Evolutionary conservation across 2,797 vertebrate species (phyloP).

Genomic region (Odontamblyopus rebecca): DNA sequence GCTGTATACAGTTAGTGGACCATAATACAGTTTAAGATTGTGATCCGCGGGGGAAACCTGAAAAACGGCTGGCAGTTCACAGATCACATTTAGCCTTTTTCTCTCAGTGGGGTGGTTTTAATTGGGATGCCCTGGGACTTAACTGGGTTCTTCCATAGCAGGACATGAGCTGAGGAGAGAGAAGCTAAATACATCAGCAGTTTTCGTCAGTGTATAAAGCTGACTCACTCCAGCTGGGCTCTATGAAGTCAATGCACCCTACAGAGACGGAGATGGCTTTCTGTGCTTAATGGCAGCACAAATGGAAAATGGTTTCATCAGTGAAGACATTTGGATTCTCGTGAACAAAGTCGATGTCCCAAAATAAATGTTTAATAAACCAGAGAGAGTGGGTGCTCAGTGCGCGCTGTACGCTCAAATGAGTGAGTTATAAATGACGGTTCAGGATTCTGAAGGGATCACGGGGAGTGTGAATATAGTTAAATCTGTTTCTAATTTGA

Average conservation of each 20-base stretch:
- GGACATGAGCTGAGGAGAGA: neutral
- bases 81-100: constrained; percentile 2
- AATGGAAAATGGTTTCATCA: constrained; percentile 1
- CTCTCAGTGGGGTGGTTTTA: constrained; percentile 2
- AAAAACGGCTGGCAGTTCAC: neutral
- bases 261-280: neutral
- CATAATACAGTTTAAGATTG: neutral
- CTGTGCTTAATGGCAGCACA: neutral
- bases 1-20: constrained; percentile 1
- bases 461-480: neutral
- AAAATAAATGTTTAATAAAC: constrained; percentile 8
- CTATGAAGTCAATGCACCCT: constrained; percentile 1
- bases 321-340: neutral
- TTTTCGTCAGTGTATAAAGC: constrained; percentile 6
- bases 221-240: constrained; percentile 11
- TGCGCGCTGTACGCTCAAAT: neutral
- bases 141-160: constrained; percentile 1
- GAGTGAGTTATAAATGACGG: neutral
- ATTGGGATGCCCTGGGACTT: constrained; percentile 5
- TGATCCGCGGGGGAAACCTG: neutral
- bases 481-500: constrained; percentile 5
- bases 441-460: neutral
- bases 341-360: neutral
- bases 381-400: neutral
- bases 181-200: constrained; percentile 8